These are phyloP conservation scores for Sesia apiformis DNA, from an alignment of 2,888 invertebrate species.

Conservation along the genomic window DNA sequence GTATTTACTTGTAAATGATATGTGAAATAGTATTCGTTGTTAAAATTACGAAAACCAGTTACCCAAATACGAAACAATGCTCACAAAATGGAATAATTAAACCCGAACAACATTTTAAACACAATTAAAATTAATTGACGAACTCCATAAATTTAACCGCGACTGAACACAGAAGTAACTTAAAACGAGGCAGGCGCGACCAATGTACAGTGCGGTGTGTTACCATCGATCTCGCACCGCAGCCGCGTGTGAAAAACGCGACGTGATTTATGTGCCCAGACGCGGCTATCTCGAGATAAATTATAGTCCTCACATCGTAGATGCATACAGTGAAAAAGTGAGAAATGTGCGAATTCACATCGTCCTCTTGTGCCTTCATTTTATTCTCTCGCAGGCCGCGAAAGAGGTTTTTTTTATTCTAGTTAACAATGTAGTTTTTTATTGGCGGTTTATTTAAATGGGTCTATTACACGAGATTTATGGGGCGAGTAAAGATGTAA, in stretches of 20 bases:
- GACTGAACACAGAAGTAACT: too few species aligned
- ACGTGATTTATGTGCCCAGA: constrained; percentile 53
- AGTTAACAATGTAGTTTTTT: neutral
- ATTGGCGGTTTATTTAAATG: neutral
- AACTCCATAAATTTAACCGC: too few species aligned
- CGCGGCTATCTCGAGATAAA: constrained; percentile 55
- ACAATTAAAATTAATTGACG: too few species aligned
- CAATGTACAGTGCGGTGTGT: constrained; percentile 15
- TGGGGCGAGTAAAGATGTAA: neutral
- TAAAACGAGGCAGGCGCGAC: neutral
- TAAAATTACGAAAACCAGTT: too few species aligned
- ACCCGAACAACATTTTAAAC: too few species aligned
- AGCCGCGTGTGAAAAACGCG: constrained; percentile 41
- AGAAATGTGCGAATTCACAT: constrained; percentile 25
- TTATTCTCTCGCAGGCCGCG: neutral
- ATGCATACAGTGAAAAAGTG: constrained; percentile 51
- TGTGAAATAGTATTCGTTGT: too few species aligned
- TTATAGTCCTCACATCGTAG: constrained; percentile 42
- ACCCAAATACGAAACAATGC: too few species aligned
- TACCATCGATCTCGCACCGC: constrained; percentile 19
- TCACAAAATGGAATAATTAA: too few species aligned
- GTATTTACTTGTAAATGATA: too few species aligned
- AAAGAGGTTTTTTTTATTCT: neutral
- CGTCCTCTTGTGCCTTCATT: constrained; percentile 13
- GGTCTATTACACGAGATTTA: neutral